These are phyloP conservation scores for Drosophila oshimai DNA, from an alignment of 1,140 invertebrate species.

Conservation along the genomic window DNA sequence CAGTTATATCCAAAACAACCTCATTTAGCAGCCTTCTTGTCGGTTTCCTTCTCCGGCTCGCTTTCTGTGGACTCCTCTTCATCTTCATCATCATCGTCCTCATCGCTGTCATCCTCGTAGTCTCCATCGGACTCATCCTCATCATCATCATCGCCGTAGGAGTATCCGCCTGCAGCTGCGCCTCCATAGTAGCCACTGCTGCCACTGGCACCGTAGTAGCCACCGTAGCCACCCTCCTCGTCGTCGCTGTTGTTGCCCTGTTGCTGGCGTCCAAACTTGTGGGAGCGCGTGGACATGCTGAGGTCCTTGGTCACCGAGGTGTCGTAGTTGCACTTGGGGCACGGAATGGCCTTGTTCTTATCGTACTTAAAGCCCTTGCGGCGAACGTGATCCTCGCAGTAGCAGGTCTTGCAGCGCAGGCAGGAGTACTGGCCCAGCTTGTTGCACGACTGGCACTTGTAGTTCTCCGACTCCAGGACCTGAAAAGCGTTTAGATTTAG, in stretches of 20 bases:
- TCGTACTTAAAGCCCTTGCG: conserved; percentile 96
- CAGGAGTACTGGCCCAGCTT: conserved; percentile 97
- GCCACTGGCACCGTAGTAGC: conserved; percentile 78
- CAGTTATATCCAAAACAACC: neutral
- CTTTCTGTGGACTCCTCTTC: conserved; percentile 80
- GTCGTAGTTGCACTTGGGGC: conserved; percentile 96
- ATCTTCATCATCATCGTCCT: conserved; percentile 83
- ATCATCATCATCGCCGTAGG: conserved; percentile 84
- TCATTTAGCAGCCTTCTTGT: conserved; percentile 41
- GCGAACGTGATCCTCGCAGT: conserved; percentile 97
- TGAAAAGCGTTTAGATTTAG: neutral
- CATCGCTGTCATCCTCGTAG: conserved; percentile 83
- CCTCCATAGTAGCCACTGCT: conserved; percentile 82
- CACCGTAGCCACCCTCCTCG: conserved; percentile 84
- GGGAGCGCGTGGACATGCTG: conserved; percentile 94
- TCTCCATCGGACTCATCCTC: conserved; percentile 84
- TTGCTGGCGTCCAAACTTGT: conserved; percentile 92
- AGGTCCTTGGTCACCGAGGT: conserved; percentile 96
- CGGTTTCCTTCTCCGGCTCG: conserved; percentile 39
- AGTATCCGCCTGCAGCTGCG: conserved; percentile 82
- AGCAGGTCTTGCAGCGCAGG: conserved; percentile 96
- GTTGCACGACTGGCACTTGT: conserved; percentile 98
- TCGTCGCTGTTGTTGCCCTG: conserved; percentile 85
- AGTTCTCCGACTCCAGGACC: conserved; percentile 94
- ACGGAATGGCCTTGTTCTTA: conserved; percentile 94